phyloP scores from a whole-genome alignment of 2,888 invertebrate species.

The Dynastes grantii region DNA sequence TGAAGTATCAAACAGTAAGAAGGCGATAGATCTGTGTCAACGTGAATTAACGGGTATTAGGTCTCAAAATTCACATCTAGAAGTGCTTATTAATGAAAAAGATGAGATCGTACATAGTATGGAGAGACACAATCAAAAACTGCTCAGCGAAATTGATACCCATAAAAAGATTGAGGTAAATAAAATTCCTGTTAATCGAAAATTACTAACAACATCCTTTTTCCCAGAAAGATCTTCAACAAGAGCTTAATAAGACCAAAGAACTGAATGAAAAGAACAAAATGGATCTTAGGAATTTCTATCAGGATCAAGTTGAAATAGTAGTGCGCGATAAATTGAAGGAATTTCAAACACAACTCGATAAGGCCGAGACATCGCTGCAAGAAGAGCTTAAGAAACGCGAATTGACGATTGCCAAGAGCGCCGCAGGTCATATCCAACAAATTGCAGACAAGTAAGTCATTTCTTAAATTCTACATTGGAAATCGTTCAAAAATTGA shows the following conservation, averaged over 20 bases:
- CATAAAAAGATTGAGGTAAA: conserved; percentile 66
- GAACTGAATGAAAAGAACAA: conserved; percentile 78
- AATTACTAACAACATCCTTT: neutral
- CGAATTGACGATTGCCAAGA: conserved; percentile 79
- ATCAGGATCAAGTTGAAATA: conserved; percentile 86
- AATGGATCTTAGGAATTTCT: conserved; percentile 80
- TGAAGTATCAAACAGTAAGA: conserved; percentile 69
- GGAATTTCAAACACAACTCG: conserved; percentile 85
- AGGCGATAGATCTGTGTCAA: conserved; percentile 72
- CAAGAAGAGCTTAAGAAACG: conserved; percentile 77
- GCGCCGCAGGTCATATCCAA: conserved; percentile 81
- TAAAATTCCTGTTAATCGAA: neutral
- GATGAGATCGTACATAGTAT: conserved; percentile 58
- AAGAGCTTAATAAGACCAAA: conserved; percentile 67
- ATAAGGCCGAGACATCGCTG: conserved; percentile 78
- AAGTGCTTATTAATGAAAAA: conserved; percentile 61
- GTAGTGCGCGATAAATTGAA: conserved; percentile 83
- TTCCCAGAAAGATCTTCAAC: conserved; percentile 69
- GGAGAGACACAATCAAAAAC: conserved; percentile 65
- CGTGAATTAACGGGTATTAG: conserved; percentile 66
- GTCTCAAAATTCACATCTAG: conserved; percentile 61
- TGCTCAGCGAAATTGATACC: conserved; percentile 64
- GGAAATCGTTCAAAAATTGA: neutral
- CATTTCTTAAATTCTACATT: neutral
- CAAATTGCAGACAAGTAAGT: conserved; percentile 79